phyloP scores from a whole-genome alignment of 2,797 vertebrate genomes.

The Heliangelus exortis region DNA sequence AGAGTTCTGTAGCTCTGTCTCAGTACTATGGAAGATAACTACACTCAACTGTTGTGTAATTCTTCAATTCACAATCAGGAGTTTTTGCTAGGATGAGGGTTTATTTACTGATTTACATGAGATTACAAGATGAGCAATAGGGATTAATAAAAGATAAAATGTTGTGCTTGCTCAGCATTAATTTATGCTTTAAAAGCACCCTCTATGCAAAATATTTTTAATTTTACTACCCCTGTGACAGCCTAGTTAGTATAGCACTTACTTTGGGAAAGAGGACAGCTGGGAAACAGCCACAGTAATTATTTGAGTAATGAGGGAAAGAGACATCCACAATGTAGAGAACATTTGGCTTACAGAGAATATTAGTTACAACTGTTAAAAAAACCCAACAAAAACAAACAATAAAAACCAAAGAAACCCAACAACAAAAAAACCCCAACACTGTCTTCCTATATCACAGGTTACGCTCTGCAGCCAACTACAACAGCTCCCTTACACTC shows the following conservation, averaged over 20 bases:
- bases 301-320: background rate
- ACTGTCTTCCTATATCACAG: background rate
- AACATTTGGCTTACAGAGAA: background rate
- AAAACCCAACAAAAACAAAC: no score
- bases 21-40: conserved; percentile 74
- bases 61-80: conserved; percentile 68
- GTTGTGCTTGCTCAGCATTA: background rate
- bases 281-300: background rate
- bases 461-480: background rate
- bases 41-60: conserved; percentile 72
- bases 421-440: no score
- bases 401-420: no score
- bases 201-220: background rate
- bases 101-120: conserved; percentile 77
- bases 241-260: background rate
- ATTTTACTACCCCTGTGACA: background rate
- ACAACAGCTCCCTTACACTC: background rate
- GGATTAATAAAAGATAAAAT: conserved; percentile 6
- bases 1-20: conserved; percentile 58
- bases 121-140: conserved; percentile 43
- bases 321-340: background rate
- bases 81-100: conserved; percentile 64
- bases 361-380: background rate
- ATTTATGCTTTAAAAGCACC: background rate
- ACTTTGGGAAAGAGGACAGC: background rate